These are phyloP conservation scores for Fopius arisanus DNA, from an alignment of 1,140 invertebrate genomes.

Conservation along the genomic window DNA sequence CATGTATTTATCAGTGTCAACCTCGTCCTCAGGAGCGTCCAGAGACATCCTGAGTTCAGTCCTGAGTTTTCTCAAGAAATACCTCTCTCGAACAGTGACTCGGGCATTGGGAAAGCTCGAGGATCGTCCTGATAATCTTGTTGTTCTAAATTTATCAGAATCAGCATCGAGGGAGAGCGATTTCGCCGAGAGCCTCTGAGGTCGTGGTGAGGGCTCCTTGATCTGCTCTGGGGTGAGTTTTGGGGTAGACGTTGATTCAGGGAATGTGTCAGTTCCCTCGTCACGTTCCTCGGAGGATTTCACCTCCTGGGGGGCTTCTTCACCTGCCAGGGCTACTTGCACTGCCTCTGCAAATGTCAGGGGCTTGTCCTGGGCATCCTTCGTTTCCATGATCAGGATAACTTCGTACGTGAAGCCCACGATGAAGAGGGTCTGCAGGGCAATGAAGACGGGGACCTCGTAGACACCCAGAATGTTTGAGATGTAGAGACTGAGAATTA, in stretches of 20 bases:
- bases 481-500: conserved; percentile 69
- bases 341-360: conserved; percentile 55
- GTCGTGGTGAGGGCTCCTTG: conserved; percentile 23
- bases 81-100: conserved; percentile 44
- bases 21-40: conserved; percentile 53
- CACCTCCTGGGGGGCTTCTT: background rate
- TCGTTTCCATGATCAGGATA: conserved; percentile 53
- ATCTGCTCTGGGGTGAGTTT: conserved; percentile 8
- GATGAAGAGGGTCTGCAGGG: conserved; percentile 62
- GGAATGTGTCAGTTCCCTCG: conserved; percentile 32
- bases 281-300: conserved; percentile 13
- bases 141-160: conserved; percentile 29
- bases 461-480: conserved; percentile 69
- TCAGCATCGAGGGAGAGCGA: conserved; percentile 53
- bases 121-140: conserved; percentile 10
- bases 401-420: conserved; percentile 69
- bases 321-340: conserved; percentile 49
- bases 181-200: conserved; percentile 40
- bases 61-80: conserved; percentile 54
- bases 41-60: conserved; percentile 65
- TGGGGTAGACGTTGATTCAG: conserved; percentile 4
- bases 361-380: conserved; percentile 51
- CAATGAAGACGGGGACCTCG: conserved; percentile 69
- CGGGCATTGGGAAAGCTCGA: conserved; percentile 24
- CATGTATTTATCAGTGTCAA: conserved; percentile 70